Percentiles rank a stretch among this genome's conserved stretches.
Evolutionary conservation across 2,797 vertebrate genomes (phyloP).

Genomic region (Phyllotis vaccarum): DNA sequence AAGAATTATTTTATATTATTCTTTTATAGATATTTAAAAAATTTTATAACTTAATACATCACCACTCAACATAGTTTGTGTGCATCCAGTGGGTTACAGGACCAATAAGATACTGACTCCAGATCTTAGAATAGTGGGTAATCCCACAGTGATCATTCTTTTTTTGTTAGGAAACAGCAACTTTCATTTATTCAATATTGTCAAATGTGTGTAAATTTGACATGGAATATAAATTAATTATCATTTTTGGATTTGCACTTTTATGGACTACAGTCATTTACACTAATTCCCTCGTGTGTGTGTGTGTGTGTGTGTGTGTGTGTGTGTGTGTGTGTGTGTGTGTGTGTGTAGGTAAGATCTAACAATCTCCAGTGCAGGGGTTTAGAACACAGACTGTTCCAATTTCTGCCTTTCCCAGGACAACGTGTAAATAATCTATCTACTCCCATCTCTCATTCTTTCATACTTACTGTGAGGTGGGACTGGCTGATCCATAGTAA

Average conservation of each 20-base stretch:
- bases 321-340: no score
- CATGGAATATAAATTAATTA: background rate
- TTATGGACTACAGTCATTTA: background rate
- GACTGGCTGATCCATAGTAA: background rate
- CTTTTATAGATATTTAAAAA: slow-evolving; percentile 44
- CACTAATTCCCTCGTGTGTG: background rate
- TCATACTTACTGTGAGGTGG: background rate
- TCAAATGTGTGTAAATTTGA: slow-evolving; percentile 30
- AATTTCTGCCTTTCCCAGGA: no score
- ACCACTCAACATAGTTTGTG: background rate
- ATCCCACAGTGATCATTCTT: background rate
- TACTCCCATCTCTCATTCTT: background rate
- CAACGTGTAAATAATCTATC: background rate
- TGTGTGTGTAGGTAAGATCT: no score
- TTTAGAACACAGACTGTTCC: no score
- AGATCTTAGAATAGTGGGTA: background rate
- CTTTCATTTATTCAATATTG: background rate
- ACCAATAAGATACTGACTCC: background rate
- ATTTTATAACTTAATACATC: slow-evolving; percentile 31
- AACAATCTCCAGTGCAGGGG: no score
- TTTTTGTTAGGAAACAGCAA: background rate
- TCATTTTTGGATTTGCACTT: background rate
- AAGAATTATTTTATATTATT: slow-evolving; percentile 15
- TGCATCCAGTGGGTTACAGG: background rate
- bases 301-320: no score